Conservation (phyloP, 2,888 invertebrate species). For the Apeira syringaria region DNA sequence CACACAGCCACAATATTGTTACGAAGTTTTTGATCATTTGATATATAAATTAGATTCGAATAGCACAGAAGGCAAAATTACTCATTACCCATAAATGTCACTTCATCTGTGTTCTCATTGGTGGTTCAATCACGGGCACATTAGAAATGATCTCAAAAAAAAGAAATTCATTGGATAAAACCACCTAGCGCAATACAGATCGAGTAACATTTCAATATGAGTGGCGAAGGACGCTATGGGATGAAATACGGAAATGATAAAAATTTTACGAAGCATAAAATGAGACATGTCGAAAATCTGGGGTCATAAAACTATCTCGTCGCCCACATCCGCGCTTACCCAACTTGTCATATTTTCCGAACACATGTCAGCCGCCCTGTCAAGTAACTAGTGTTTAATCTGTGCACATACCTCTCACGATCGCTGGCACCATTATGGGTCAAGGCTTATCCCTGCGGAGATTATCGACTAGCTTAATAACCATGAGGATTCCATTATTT, state of each 20-base stretch:
- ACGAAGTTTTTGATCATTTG: too few species aligned
- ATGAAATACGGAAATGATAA: conserved; percentile 58
- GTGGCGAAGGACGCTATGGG: too few species aligned
- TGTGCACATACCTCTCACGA: conserved; percentile 2
- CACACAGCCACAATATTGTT: too few species aligned
- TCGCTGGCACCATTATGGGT: conserved; percentile 28
- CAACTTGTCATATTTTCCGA: conserved; percentile 23
- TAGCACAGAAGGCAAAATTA: too few species aligned
- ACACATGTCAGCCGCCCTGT: conserved; percentile 4
- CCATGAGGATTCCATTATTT: conserved; percentile 29
- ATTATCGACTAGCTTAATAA: conserved; percentile 38
- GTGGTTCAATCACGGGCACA: too few species aligned
- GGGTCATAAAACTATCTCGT: conserved; percentile 54
- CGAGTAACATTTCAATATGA: too few species aligned
- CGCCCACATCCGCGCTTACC: conserved; percentile 40
- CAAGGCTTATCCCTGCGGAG: conserved; percentile 25
- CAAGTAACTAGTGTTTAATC: not conserved
- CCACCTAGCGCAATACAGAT: too few species aligned
- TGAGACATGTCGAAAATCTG: conserved; percentile 66
- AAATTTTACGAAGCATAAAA: conserved; percentile 69
- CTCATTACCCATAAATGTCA: too few species aligned
- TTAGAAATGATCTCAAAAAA: too few species aligned
- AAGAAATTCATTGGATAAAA: too few species aligned
- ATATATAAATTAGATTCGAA: too few species aligned
- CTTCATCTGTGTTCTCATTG: too few species aligned